Conservation (phyloP, 1,140 invertebrate genomes). For the Pinna nobilis region DNA sequence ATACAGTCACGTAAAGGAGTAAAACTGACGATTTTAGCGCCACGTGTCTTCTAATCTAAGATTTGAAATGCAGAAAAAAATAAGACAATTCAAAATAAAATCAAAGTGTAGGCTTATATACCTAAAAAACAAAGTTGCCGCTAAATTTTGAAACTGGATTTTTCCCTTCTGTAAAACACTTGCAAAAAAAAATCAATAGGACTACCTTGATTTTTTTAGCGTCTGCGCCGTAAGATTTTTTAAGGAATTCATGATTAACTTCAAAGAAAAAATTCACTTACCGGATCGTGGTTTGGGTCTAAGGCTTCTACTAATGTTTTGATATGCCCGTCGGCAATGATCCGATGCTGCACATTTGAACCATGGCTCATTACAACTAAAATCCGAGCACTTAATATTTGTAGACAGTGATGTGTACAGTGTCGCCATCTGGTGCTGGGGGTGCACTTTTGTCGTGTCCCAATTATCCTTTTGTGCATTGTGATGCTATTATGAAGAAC, state of each 20-base stretch:
- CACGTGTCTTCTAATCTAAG: no score
- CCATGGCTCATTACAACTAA: slow-evolving; percentile 81
- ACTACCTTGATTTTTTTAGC: no score
- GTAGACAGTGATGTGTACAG: slow-evolving; percentile 83
- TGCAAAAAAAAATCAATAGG: no score
- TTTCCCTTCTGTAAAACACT: no score
- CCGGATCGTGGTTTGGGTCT: slow-evolving; percentile 82
- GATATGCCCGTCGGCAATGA: slow-evolving; percentile 78
- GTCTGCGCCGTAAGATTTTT: not conserved
- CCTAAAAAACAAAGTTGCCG: no score
- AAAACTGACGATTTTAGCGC: no score
- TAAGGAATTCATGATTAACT: not conserved
- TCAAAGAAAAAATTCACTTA: slow-evolving; percentile 67
- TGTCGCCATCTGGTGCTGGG: slow-evolving; percentile 79
- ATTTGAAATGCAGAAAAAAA: no score
- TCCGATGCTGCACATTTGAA: slow-evolving; percentile 76
- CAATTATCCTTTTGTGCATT: slow-evolving; percentile 82
- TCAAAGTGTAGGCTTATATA: no score
- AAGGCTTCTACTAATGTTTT: slow-evolving; percentile 79
- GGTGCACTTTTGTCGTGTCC: slow-evolving; percentile 79
- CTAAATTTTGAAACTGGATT: no score
- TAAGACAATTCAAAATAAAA: no score
- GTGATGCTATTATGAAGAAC: slow-evolving; percentile 83
- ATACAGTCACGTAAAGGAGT: no score
- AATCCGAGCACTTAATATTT: slow-evolving; percentile 80